phyloP scores from a whole-genome alignment of 2,888 invertebrate genomes.

The Myopa testacea region DNA sequence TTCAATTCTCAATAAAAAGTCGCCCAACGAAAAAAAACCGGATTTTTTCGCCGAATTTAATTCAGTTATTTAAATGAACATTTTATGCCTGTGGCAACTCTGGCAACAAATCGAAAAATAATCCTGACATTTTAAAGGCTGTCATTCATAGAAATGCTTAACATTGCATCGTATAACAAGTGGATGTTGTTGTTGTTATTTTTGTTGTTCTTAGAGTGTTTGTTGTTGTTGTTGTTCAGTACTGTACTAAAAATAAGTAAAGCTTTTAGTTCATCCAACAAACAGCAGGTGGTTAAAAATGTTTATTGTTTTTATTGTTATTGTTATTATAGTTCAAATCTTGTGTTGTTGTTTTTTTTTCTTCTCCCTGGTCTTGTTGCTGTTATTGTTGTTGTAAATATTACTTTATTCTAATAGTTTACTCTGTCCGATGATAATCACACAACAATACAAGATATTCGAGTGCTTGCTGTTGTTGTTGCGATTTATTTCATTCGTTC shows the following conservation, averaged over 20 bases:
- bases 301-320: no score
- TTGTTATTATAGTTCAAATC: no score
- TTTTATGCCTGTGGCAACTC: no score
- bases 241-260: no score
- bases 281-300: no score
- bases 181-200: conserved; percentile 2
- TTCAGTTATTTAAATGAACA: no score
- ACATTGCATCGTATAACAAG: not conserved
- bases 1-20: no score
- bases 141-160: conserved; percentile 22
- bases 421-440: conserved; percentile 17
- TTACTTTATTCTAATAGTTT: not conserved
- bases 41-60: no score
- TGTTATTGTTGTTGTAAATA: not conserved
- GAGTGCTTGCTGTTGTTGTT: conserved; percentile 17
- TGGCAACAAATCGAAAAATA: not conserved
- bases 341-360: not conserved
- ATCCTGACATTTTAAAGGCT: conserved; percentile 5
- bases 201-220: not conserved
- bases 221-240: conserved; percentile 1
- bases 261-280: no score
- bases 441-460: conserved; percentile 6
- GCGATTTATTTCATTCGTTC: not conserved
- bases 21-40: no score
- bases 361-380: not conserved